phyloP scores from a whole-genome alignment of 2,888 invertebrate genomes.

The Xestia c-nigrum region DNA sequence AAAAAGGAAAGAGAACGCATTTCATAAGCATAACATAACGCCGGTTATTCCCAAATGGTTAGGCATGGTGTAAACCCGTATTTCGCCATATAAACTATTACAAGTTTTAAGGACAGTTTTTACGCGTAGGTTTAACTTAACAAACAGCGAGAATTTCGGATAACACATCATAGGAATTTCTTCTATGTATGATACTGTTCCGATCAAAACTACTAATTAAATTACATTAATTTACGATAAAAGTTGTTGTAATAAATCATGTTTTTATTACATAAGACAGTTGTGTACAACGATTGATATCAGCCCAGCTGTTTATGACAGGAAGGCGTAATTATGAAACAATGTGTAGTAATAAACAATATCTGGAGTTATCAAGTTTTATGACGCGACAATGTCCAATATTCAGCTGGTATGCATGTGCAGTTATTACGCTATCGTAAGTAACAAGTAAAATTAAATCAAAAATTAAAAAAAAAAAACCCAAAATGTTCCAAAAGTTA shows the following conservation, averaged over 20 bases:
- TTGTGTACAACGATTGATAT: conserved; percentile 54
- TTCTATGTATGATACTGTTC: background rate
- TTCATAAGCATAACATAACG: background rate
- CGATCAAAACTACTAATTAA: conserved; percentile 12
- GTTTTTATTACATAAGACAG: conserved; percentile 52
- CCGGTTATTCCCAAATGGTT: background rate
- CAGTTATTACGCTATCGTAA: background rate
- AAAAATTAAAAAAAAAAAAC: background rate
- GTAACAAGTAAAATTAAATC: background rate
- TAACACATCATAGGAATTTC: too few relatives aligned
- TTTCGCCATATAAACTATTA: background rate
- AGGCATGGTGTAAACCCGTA: background rate
- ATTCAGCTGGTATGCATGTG: background rate
- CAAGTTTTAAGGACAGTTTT: background rate
- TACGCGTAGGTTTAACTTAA: too few relatives aligned
- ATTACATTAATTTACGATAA: conserved; percentile 29
- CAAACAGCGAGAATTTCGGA: background rate
- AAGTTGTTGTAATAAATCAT: conserved; percentile 22
- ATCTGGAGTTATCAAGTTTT: conserved; percentile 48
- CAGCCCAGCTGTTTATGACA: conserved; percentile 56
- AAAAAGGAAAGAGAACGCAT: too few relatives aligned
- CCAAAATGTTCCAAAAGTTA: too few relatives aligned
- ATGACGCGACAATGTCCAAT: conserved; percentile 46
- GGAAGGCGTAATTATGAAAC: conserved; percentile 60
- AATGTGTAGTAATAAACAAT: conserved; percentile 48